Evolutionary conservation across 2,888 invertebrate species (phyloP), one percentile per base, ranked within the genome.

Genomic region (Kryphioiulus occultus): DNA sequence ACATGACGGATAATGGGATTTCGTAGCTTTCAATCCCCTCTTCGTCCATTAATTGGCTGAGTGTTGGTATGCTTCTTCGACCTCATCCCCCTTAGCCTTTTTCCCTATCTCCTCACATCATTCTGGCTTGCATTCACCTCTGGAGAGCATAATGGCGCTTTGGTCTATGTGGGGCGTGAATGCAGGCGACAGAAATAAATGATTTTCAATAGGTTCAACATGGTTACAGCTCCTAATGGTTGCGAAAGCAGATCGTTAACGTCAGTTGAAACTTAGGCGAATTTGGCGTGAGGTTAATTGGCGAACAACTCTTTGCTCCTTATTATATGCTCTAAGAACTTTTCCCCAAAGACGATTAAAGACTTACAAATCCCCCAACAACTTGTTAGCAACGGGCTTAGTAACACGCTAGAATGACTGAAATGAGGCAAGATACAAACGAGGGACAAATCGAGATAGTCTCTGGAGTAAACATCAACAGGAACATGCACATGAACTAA

Each of bases 1-100:
- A 78, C 78, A 78, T 78, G 78, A 78, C 78, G 78, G 78, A 78
- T 78, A 78, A 78, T 78, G 78, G 78, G 78, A 78, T 78, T 78
- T 78, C 78, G 30, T 15, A 78, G 78, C 78, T 78, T 78, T 78
- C 78, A 78, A 78, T 78, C 78, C 78, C 78, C 78, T 30, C 78
- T 78, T 15, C 78, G 78, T 78, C 78, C 78, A 78, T 78, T 78
- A 78, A 78, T 78, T 78, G 78, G 78, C 78, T 78, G 78, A 78
- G 78, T 78, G 78, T 78, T 78, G 78, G 78, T 78, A 78, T 78
- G 78, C 78, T 30, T 30, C 78, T 78, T 78, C 78, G 78, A 22
- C 78, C 78, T 78, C 22, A 22, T 68, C 53, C 59, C 44, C 59
- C 59, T 68, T 9, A 68, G 22, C 12, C 59, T 68, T 78, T 78